Evolutionary conservation across 1,140 invertebrate species (phyloP).

Genomic region (Hyles vespertilio): DNA sequence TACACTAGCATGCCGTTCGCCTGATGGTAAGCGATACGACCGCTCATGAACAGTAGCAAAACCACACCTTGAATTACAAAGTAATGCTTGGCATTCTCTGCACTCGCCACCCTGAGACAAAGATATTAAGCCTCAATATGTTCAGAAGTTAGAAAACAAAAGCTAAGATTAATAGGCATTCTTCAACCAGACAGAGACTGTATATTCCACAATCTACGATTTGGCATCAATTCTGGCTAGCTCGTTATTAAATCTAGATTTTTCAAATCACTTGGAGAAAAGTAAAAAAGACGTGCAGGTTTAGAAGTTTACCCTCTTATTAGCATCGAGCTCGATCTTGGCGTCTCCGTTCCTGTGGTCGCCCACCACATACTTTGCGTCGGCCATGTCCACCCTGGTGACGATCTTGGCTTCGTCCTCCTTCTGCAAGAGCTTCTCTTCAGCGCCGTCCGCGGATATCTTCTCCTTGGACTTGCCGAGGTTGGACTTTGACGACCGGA

Average conservation of each 20-base stretch:
- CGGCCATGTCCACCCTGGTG: conserved; percentile 72
- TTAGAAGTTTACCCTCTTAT: conserved; percentile 68
- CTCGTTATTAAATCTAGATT: background rate
- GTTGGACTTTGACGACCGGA: conserved; percentile 51
- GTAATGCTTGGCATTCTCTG: too few species aligned
- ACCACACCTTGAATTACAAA: too few species aligned
- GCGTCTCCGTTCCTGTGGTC: conserved; percentile 89
- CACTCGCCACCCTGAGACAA: too few species aligned
- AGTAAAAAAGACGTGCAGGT: too few species aligned
- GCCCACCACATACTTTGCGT: conserved; percentile 82
- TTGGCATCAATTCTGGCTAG: background rate
- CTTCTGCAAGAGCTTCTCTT: conserved; percentile 76
- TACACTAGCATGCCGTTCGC: too few species aligned
- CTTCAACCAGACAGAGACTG: too few species aligned
- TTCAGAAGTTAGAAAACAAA: too few species aligned
- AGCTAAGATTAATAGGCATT: too few species aligned
- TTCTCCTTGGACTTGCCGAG: conserved; percentile 76
- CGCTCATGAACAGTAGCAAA: too few species aligned
- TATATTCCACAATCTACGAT: background rate
- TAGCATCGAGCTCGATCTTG: conserved; percentile 87
- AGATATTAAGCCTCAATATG: too few species aligned
- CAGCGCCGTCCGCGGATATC: conserved; percentile 80
- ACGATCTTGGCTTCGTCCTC: conserved; percentile 75
- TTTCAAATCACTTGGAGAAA: too few species aligned
- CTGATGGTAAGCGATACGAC: too few species aligned